These are phyloP conservation scores for Nesometra sesokonis DNA, from an alignment of 35 echinoderm and acorn worm genomes.

Conservation along the genomic window DNA sequence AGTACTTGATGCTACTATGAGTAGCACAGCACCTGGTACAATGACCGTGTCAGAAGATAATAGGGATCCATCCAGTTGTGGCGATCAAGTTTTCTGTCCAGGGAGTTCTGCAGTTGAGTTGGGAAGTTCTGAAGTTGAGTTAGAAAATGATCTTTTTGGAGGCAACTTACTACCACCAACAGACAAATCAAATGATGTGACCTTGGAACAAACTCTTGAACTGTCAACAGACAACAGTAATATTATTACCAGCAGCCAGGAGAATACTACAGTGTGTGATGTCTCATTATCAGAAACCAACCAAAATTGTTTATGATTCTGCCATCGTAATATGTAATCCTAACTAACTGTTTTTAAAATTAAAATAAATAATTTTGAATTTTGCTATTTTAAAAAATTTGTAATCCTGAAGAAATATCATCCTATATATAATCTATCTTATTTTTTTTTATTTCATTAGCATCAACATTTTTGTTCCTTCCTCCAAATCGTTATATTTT, in stretches of 20 bases:
- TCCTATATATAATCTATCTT: no score
- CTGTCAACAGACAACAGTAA: neutral
- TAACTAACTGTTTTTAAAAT: no score
- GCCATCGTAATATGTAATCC: no score
- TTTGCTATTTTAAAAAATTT: no score
- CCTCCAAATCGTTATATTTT: constrained; percentile 94
- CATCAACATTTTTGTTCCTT: constrained; percentile 76
- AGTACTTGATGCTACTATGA: no score
- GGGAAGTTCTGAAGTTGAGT: no score
- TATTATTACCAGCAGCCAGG: neutral
- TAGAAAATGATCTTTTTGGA: neutral
- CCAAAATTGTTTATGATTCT: neutral
- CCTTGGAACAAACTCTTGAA: neutral
- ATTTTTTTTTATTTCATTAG: constrained; percentile 29
- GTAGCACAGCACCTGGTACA: no score
- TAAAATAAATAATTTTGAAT: no score
- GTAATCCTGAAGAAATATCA: no score
- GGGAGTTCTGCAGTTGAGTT: neutral
- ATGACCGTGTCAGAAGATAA: no score
- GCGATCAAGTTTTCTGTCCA: neutral
- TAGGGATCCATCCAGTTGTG: neutral
- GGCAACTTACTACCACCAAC: neutral
- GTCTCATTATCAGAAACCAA: neutral
- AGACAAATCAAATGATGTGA: neutral
- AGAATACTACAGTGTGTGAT: neutral